phyloP scores from a whole-genome alignment of 1,140 invertebrate species.

The Mya arenaria region DNA sequence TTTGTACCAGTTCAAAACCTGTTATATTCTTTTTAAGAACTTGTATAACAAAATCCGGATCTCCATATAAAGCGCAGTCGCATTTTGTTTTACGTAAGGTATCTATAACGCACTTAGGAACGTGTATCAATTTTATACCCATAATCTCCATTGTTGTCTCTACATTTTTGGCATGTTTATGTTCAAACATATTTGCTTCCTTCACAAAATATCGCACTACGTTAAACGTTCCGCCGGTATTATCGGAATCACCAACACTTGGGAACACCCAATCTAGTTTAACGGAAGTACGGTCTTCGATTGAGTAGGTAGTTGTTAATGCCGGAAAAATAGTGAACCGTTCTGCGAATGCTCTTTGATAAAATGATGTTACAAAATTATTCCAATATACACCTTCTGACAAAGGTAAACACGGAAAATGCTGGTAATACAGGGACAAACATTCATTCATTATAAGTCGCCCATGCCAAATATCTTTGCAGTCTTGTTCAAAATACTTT shows the following conservation, averaged over 20 bases:
- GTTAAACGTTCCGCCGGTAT: no score
- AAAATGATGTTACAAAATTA: constrained; percentile 10
- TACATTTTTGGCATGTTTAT: no score
- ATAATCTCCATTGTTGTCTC: no score
- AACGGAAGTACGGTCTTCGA: no score
- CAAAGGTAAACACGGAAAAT: constrained; percentile 48
- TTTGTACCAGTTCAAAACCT: neutral
- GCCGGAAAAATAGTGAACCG: neutral
- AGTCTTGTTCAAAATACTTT: neutral
- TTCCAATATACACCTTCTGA: constrained; percentile 22
- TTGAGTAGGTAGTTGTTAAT: no score
- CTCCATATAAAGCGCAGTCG: neutral
- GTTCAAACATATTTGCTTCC: no score
- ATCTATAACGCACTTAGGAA: neutral
- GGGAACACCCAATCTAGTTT: no score
- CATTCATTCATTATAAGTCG: neutral
- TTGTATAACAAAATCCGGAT: neutral
- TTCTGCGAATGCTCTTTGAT: neutral
- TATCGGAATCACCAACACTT: no score
- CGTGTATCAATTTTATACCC: neutral
- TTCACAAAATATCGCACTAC: no score
- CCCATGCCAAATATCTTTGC: neutral
- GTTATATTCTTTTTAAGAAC: neutral
- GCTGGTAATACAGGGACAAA: constrained; percentile 32
- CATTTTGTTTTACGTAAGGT: neutral